Percentiles rank a stretch among this genome's conserved stretches.
Evolutionary conservation across 2,888 invertebrate genomes (phyloP).

Genomic region (Lasioglossum leucozonium): DNA sequence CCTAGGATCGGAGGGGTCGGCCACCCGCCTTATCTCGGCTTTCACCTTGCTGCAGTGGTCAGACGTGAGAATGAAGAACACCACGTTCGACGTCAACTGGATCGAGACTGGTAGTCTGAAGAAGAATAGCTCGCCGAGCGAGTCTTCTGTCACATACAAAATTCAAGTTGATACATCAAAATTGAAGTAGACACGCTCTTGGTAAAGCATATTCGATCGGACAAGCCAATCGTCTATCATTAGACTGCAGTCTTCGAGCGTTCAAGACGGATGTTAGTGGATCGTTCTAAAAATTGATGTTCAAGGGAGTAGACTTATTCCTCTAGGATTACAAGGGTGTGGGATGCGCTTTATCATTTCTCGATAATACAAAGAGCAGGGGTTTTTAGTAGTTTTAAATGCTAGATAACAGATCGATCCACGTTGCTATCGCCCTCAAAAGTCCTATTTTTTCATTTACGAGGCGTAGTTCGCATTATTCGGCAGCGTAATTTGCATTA

Average conservation of each 20-base stretch:
- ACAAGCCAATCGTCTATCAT: not conserved
- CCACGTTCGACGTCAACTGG: constrained; percentile 88
- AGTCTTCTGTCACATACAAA: constrained; percentile 25
- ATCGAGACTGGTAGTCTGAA: constrained; percentile 89
- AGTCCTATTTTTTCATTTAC: too few species aligned
- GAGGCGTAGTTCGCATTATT: too few species aligned
- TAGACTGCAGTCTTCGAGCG: not conserved
- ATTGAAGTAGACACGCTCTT: not conserved
- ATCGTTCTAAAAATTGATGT: too few species aligned
- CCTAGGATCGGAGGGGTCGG: constrained; percentile 87
- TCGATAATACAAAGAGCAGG: too few species aligned
- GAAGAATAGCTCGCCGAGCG: constrained; percentile 85
- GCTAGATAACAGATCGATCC: too few species aligned
- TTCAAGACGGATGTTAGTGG: not conserved
- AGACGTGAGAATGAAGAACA: constrained; percentile 89
- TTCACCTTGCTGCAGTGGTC: constrained; percentile 90
- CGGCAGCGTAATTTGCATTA: too few species aligned
- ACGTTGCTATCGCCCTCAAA: too few species aligned
- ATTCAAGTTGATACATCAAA: not conserved
- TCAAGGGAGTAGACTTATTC: too few species aligned
- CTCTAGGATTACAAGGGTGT: too few species aligned
- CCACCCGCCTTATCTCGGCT: constrained; percentile 90
- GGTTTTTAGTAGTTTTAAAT: too few species aligned
- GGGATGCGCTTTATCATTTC: too few species aligned
- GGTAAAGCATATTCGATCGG: not conserved